Conservation (phyloP, 2,113 vertebrate genomes). For the Lepisosteus oculatus region DNA sequence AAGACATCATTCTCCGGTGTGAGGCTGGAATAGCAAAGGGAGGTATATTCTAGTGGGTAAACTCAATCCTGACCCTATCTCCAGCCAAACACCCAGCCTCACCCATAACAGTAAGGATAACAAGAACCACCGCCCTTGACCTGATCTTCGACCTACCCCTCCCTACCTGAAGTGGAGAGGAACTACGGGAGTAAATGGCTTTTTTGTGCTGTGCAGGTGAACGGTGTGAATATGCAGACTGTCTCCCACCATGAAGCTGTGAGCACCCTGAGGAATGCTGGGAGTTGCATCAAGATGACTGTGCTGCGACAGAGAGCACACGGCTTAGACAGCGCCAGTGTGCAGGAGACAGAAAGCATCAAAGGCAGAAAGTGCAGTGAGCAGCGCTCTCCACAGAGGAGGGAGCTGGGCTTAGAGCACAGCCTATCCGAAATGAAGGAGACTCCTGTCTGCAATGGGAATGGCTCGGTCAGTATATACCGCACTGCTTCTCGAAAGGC, state of each 20-base stretch:
- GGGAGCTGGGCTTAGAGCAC: constrained; percentile 17
- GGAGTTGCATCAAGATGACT: constrained; percentile 63
- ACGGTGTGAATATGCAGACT: constrained; percentile 56
- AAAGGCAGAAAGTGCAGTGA: constrained; percentile 22
- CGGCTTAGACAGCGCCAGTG: constrained; percentile 13
- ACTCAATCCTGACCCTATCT: no score
- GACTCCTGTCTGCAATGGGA: constrained; percentile 55
- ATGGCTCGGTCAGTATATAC: constrained; percentile 43
- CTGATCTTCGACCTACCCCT: no score
- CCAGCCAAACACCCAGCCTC: no score
- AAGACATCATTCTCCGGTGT: no score
- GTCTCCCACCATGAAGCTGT: constrained; percentile 63
- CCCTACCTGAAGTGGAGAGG: no score
- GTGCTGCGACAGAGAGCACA: constrained; percentile 51
- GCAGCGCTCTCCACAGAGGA: constrained; percentile 7
- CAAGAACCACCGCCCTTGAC: no score
- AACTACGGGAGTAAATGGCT: no score
- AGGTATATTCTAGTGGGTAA: no score
- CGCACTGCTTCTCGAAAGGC: no score
- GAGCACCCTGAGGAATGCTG: constrained; percentile 58
- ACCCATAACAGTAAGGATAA: no score
- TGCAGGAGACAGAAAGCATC: not conserved
- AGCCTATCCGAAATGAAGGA: constrained; percentile 40
- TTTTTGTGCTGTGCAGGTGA: constrained; percentile 50
- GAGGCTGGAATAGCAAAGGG: no score